Evolutionary conservation across 2,113 vertebrate genomes (phyloP).

Genomic region (Sphyrna mokarran): DNA sequence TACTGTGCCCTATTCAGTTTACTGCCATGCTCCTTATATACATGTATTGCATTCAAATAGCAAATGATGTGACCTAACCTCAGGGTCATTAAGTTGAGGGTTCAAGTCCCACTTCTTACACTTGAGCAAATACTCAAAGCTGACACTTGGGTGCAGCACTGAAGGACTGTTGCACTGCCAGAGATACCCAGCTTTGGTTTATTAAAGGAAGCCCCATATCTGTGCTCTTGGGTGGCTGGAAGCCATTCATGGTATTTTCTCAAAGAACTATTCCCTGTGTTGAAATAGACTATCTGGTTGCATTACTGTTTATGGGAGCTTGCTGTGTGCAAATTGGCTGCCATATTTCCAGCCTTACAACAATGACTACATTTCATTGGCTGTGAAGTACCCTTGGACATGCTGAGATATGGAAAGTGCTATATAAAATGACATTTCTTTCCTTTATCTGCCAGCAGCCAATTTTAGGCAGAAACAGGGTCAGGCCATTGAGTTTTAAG

Average conservation of each 20-base stretch:
- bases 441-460: neutral
- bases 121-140: neutral
- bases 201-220: neutral
- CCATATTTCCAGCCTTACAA: neutral
- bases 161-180: neutral
- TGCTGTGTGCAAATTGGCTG: neutral
- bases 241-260: neutral
- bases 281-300: neutral
- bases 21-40: neutral
- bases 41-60: neutral
- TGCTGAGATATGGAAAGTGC: neutral
- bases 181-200: neutral
- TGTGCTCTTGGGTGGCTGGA: neutral
- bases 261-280: neutral
- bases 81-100: neutral
- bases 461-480: neutral
- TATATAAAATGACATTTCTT: neutral
- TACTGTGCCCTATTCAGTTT: neutral
- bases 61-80: neutral
- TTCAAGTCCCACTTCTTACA: neutral
- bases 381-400: neutral
- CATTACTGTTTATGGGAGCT: neutral
- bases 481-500: neutral
- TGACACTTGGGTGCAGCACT: neutral
- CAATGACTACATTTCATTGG: neutral